Percentiles rank a stretch among this genome's conserved stretches.
These are phyloP conservation scores for Cryptomyrus ogoouensis DNA, from an alignment of 2,113 vertebrate species.

Conservation along the genomic window DNA sequence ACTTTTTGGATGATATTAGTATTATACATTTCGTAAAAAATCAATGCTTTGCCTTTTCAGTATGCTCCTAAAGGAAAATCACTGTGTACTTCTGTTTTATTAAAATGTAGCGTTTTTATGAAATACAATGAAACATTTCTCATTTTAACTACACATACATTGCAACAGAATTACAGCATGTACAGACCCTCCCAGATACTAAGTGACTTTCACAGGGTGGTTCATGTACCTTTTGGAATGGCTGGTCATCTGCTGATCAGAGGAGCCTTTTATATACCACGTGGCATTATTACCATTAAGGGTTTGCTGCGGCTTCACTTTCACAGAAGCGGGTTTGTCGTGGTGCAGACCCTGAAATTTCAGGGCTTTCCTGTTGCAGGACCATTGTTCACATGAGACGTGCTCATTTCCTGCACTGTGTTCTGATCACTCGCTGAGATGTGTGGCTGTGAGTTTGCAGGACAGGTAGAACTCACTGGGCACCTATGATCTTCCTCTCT, in stretches of 20 bases:
- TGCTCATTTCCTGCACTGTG: background rate
- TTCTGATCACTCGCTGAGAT: background rate
- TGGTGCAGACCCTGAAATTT: background rate
- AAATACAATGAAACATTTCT: too few relatives aligned
- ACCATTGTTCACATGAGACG: background rate
- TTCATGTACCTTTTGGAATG: too few relatives aligned
- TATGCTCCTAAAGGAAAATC: too few relatives aligned
- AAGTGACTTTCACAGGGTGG: too few relatives aligned
- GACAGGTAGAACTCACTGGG: background rate
- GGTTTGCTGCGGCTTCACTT: too few relatives aligned
- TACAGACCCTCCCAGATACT: too few relatives aligned
- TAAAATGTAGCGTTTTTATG: too few relatives aligned
- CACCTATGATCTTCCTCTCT: background rate
- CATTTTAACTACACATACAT: too few relatives aligned
- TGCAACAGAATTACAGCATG: too few relatives aligned
- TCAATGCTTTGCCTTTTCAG: background rate
- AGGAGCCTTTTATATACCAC: too few relatives aligned
- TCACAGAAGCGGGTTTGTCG: background rate
- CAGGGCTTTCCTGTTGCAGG: background rate
- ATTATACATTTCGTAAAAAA: background rate
- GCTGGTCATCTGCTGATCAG: too few relatives aligned
- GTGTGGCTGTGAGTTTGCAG: background rate
- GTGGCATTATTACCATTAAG: background rate
- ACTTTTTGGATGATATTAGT: background rate
- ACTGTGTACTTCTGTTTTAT: too few relatives aligned